Evolutionary conservation across 2,888 invertebrate genomes (phyloP).

Genomic region (Diplolepis rosae): DNA sequence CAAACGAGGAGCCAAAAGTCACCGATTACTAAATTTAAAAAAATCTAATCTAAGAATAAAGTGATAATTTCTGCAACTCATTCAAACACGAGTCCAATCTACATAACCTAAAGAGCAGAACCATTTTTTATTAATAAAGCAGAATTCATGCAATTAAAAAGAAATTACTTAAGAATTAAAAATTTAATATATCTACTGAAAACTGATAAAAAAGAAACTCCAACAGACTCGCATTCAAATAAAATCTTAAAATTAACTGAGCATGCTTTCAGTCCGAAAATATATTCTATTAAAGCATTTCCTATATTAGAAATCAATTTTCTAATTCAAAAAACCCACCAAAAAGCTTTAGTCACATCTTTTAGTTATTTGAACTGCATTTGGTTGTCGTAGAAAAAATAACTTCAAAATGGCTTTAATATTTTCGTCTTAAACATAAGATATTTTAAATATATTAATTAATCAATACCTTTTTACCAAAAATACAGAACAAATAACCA

Average conservation of each 20-base stretch:
- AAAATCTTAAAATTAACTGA: neutral
- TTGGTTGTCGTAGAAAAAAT: neutral
- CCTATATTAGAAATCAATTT: neutral
- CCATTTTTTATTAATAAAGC: neutral
- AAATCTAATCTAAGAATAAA: neutral
- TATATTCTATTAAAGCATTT: neutral
- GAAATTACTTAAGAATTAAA: neutral
- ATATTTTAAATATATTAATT: neutral
- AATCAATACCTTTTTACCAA: neutral
- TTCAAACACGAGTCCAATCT: neutral
- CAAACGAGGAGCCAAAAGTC: conserved; percentile 1
- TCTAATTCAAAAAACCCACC: neutral
- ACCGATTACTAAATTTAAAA: neutral
- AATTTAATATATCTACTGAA: neutral
- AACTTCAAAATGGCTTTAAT: neutral
- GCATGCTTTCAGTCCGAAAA: neutral
- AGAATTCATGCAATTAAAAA: neutral
- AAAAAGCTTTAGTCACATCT: neutral
- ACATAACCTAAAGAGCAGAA: neutral
- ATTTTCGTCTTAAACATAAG: too few relatives aligned
- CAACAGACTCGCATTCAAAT: neutral
- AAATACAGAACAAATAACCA: neutral
- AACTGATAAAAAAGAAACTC: neutral
- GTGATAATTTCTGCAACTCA: neutral
- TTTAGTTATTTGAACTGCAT: conserved; percentile 4